A percentile compares a stretch with the other conserved stretches of the same genome.
phyloP scores from a whole-genome alignment of 2,113 vertebrate genomes.

The Hemibagrus wyckioides region DNA sequence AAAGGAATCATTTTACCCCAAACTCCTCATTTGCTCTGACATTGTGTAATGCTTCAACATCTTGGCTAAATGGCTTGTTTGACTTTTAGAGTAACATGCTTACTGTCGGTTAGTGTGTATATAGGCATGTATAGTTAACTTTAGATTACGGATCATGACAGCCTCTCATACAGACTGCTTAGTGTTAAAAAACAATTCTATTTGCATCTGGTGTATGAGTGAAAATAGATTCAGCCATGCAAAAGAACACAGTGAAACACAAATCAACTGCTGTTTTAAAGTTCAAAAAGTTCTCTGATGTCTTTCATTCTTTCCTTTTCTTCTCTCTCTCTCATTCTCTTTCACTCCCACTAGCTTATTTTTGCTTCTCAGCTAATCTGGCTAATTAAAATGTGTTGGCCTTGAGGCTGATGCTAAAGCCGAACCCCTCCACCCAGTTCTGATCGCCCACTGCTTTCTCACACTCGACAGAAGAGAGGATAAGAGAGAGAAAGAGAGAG shows the following conservation, averaged over 20 bases:
- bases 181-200: neutral
- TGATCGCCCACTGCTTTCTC: constrained; percentile 69
- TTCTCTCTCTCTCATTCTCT: neutral
- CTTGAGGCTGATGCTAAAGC: constrained; percentile 54
- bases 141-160: constrained; percentile 4
- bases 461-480: constrained; percentile 59
- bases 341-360: neutral
- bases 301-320: constrained; percentile 36
- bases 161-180: neutral
- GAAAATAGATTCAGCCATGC: neutral
- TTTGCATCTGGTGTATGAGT: neutral
- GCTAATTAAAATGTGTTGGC: constrained; percentile 74
- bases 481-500: neutral
- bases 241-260: constrained; percentile 24
- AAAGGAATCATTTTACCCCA: neutral
- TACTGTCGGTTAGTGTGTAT: neutral
- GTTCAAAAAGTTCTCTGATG: constrained; percentile 46
- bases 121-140: neutral
- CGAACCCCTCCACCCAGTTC: constrained; percentile 41
- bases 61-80: constrained; percentile 19
- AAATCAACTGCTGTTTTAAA: constrained; percentile 39
- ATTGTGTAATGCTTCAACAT: neutral
- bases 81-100: neutral
- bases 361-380: constrained; percentile 62
- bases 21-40: neutral